A percentile compares a stretch with the other conserved stretches of the same genome.
These are phyloP conservation scores for Argyra leucocephala DNA, from an alignment of 2,888 invertebrate species.

Conservation along the genomic window DNA sequence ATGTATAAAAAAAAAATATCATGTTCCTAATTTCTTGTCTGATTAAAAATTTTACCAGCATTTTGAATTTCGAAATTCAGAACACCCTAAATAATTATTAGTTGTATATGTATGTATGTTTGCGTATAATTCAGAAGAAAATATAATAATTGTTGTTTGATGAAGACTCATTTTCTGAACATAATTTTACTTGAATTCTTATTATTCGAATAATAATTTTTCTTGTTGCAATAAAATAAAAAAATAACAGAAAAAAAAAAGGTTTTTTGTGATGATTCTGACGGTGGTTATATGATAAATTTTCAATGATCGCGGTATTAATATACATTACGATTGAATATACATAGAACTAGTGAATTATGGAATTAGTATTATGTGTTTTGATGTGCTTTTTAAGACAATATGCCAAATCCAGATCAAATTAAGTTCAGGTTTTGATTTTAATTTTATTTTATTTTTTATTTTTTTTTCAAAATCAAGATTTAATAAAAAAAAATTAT, in stretches of 20 bases:
- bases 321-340: not conserved
- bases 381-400: not conserved
- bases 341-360: too few relatives aligned
- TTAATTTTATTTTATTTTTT: too few relatives aligned
- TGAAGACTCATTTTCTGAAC: not conserved
- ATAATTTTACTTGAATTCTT: not conserved
- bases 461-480: too few relatives aligned
- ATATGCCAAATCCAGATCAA: conserved; percentile 1
- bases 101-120: not conserved
- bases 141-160: not conserved
- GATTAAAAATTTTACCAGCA: too few relatives aligned
- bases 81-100: too few relatives aligned
- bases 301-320: not conserved
- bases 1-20: too few relatives aligned
- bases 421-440: not conserved
- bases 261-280: not conserved
- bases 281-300: not conserved
- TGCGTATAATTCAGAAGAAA: not conserved
- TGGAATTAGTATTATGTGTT: too few relatives aligned
- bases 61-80: too few relatives aligned
- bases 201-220: not conserved
- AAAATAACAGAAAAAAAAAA: too few relatives aligned
- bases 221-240: not conserved
- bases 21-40: too few relatives aligned
- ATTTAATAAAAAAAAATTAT: too few relatives aligned